A percentile compares a stretch with the other conserved stretches of the same genome.
phyloP scores from a whole-genome alignment of 2,888 invertebrate species.

The Gerris lacustris region DNA sequence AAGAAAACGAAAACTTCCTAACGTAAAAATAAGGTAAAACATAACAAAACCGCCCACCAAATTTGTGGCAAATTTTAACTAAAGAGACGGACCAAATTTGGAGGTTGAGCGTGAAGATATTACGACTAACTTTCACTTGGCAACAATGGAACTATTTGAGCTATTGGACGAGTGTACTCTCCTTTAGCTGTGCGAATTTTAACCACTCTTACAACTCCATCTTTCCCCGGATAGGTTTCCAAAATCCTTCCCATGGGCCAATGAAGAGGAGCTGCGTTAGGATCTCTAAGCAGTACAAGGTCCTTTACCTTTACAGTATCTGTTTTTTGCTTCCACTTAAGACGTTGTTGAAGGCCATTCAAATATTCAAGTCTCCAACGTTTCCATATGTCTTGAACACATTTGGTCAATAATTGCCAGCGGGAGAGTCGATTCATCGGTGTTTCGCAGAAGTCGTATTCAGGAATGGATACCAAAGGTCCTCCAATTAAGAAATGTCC shows the following conservation, averaged over 20 bases:
- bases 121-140: background rate
- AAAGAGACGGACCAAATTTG: background rate
- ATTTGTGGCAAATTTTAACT: background rate
- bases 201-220: background rate
- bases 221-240: background rate
- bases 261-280: background rate
- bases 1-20: too few relatives aligned
- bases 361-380: background rate
- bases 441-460: background rate
- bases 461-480: slow-evolving; percentile 20
- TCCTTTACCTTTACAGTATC: background rate
- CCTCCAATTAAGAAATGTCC: slow-evolving; percentile 30
- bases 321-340: background rate
- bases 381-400: slow-evolving; percentile 3
- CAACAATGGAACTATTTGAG: background rate
- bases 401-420: background rate
- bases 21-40: too few relatives aligned
- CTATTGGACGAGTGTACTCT: slow-evolving; percentile 1
- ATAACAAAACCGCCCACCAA: slow-evolving; percentile 8
- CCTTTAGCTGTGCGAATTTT: background rate
- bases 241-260: background rate
- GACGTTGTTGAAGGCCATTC: background rate
- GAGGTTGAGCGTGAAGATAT: background rate
- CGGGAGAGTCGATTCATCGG: background rate
- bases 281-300: background rate